Percentiles rank a stretch among this genome's conserved stretches.
These are phyloP conservation scores for Cyphomyrus discorhynchus DNA, from an alignment of 2,113 vertebrate species.

Conservation along the genomic window DNA sequence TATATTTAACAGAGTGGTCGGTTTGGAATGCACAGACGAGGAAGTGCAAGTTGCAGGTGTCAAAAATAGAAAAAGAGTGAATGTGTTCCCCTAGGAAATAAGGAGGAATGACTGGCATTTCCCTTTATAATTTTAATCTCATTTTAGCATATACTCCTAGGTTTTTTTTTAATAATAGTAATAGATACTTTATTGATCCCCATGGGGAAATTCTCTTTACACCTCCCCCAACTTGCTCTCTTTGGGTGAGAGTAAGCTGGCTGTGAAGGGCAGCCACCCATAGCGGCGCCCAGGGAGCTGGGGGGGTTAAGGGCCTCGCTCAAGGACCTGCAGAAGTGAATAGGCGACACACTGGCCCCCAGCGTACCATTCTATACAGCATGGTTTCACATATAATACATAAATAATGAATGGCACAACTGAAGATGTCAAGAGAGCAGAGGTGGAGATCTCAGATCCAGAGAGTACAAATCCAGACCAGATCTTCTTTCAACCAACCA, in stretches of 20 bases:
- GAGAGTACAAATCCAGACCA: no score
- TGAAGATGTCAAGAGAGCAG: background rate
- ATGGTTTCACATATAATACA: background rate
- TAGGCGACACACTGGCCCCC: background rate
- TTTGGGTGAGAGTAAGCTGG: no score
- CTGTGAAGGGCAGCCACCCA: no score
- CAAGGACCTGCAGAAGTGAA: background rate
- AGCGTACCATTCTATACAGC: background rate
- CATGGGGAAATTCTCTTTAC: no score
- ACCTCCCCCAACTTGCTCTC: no score
- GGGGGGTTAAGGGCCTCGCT: background rate
- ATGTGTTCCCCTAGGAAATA: background rate
- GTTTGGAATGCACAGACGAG: background rate
- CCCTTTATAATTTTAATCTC: background rate
- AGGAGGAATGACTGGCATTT: background rate
- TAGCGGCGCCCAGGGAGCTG: background rate
- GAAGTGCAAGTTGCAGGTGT: background rate
- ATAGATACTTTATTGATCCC: background rate
- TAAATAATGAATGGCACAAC: background rate
- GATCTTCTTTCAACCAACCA: no score
- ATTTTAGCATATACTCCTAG: background rate
- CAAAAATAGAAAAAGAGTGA: conserved; percentile 9
- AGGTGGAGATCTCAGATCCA: no score
- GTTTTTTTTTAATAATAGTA: background rate
- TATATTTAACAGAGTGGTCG: background rate